These are phyloP conservation scores for Cydia fagiglandana DNA, from an alignment of 1,140 invertebrate genomes.

Conservation along the genomic window DNA sequence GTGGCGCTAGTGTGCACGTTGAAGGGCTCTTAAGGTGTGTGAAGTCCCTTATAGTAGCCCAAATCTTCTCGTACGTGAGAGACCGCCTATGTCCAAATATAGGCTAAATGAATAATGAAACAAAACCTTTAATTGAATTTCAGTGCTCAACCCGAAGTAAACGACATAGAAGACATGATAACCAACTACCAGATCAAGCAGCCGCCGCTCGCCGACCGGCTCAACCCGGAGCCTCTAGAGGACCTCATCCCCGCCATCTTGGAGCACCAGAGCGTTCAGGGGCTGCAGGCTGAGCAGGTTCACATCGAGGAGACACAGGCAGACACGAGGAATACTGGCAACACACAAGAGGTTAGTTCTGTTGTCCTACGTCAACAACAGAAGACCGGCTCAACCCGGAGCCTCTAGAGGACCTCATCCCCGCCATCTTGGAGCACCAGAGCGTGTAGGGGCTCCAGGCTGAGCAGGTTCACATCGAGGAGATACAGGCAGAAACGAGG, in stretches of 20 bases:
- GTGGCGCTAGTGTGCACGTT: no score
- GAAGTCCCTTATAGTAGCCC: no score
- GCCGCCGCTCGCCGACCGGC: constrained; percentile 35
- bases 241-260: constrained; percentile 11
- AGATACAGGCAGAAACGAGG: neutral
- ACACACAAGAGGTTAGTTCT: neutral
- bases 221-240: constrained; percentile 18
- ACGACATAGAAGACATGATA: constrained; percentile 64
- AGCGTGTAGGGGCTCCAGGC: no score
- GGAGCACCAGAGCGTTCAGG: neutral
- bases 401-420: constrained; percentile 3
- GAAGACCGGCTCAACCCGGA: constrained; percentile 24
- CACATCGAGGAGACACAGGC: neutral
- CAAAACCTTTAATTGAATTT: neutral
- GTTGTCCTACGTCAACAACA: no score
- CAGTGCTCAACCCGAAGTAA: constrained; percentile 32
- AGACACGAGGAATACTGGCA: neutral
- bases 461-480: no score
- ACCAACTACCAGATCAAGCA: constrained; percentile 63
- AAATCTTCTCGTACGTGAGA: no score
- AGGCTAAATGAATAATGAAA: neutral
- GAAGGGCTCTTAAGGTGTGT: no score
- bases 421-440: neutral
- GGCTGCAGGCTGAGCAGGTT: no score
- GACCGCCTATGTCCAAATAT: no score